Evolutionary conservation across 1,140 invertebrate species (phyloP).

Genomic region (Aphelenchoides fujianensis): DNA sequence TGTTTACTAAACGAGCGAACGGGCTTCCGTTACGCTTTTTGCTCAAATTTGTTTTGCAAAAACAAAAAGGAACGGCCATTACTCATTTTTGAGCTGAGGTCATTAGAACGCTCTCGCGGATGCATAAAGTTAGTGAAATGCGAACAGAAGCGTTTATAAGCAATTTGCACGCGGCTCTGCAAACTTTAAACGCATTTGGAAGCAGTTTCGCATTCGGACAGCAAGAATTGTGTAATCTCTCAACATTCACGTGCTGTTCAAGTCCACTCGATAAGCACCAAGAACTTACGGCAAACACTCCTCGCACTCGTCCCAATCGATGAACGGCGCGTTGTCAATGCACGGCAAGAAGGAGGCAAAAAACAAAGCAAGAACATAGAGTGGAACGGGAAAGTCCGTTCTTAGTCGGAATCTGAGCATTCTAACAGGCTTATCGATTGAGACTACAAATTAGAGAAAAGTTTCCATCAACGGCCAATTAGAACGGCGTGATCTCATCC

Average conservation of each 20-base stretch:
- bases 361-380: too few species aligned
- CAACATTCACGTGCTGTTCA: background rate
- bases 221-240: background rate
- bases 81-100: background rate
- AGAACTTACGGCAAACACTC: slow-evolving; percentile 12
- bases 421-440: too few species aligned
- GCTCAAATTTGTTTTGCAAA: background rate
- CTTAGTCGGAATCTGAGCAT: too few species aligned
- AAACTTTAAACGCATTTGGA: too few species aligned
- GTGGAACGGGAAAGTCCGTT: too few species aligned
- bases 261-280: background rate
- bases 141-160: background rate
- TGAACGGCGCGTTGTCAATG: slow-evolving; percentile 8
- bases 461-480: too few species aligned
- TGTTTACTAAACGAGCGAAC: too few species aligned
- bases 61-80: background rate
- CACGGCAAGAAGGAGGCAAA: background rate
- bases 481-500: too few species aligned
- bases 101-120: background rate
- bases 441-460: too few species aligned
- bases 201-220: too few species aligned
- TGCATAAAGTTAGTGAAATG: background rate
- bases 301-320: slow-evolving; percentile 8
- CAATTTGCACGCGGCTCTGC: background rate
- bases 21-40: too few species aligned